A percentile compares a stretch with the other conserved stretches of the same genome.
Evolutionary conservation across 2,888 invertebrate species (phyloP).

Genomic region (Hipparchia semele): DNA sequence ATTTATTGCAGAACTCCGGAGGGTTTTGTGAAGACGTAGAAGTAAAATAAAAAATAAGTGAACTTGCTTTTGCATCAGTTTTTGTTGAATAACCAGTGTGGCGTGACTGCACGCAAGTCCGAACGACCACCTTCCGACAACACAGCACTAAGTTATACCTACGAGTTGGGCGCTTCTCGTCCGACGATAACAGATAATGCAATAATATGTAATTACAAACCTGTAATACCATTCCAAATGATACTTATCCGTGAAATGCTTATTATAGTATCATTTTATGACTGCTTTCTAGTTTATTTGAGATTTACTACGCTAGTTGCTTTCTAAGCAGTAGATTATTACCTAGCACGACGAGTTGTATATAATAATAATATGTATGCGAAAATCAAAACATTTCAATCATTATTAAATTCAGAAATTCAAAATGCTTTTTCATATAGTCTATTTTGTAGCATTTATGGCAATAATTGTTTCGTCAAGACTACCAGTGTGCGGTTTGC

Average conservation of each 20-base stretch:
- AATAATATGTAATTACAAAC: slow-evolving; percentile 44
- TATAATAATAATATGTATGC: too few relatives aligned
- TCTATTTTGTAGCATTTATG: too few relatives aligned
- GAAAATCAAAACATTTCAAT: too few relatives aligned
- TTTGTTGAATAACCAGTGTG: slow-evolving; percentile 47
- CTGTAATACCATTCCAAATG: slow-evolving; percentile 27
- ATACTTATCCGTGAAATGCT: slow-evolving; percentile 15
- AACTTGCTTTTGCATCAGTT: slow-evolving; percentile 31
- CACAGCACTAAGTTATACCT: background rate
- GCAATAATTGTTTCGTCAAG: too few relatives aligned
- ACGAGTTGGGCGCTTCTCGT: slow-evolving; percentile 48
- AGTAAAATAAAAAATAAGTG: slow-evolving; percentile 27
- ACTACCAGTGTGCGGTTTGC: too few relatives aligned
- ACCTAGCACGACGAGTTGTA: too few relatives aligned
- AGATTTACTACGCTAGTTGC: background rate
- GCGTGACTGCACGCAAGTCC: slow-evolving; percentile 57
- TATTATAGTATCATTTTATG: slow-evolving; percentile 21
- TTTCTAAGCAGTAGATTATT: background rate
- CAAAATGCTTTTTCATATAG: too few relatives aligned
- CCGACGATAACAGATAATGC: slow-evolving; percentile 47
- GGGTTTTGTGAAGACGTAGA: slow-evolving; percentile 2
- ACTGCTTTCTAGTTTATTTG: slow-evolving; percentile 6
- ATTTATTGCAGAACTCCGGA: background rate
- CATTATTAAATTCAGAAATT: too few relatives aligned
- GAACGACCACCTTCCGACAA: slow-evolving; percentile 7